Evolutionary conservation across 2,888 invertebrate species (phyloP), one percentile per base, ranked within the genome.

Genomic region (Augochlorella aurata): DNA sequence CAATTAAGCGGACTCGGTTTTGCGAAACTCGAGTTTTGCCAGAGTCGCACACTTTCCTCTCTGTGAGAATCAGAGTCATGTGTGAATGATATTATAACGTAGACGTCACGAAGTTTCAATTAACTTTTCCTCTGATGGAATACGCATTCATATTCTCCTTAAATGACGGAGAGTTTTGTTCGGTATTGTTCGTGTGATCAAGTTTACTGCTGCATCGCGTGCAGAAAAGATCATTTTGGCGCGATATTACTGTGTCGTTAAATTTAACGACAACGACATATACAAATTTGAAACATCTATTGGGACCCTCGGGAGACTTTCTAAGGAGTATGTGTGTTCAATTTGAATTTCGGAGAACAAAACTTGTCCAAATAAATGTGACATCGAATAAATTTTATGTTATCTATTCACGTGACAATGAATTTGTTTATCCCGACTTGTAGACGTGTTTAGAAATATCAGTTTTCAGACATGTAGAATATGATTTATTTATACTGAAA

Each of bases 21-120:
- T 86, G 79, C 85, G 83, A 86, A 86, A 82, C 77, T 76, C 70
- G 50, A 50, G 66, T 82, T 84, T 82, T 74, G 50, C 24, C 65
- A 47, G 44, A 38, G 71, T 81, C 68, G 49, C 54, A 21, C 74
- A 72, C 58, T 84, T 85, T 79, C 77, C 77, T 77, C 75, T 71
- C 61, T 24, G 65, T n/a, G 44, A 52, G 72, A 63, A 24, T 61
- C 70, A 12, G 38, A 63, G 29, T 63, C 70, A 14, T 16, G 58
- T 50, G 45, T 45, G 50, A 63, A 52, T 63, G 18, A 68, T 68
- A 45, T 18, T 71, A 38, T 18, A 18, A 63, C 44, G 16, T 16
- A 14, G 24, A n/a, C n/a, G 10, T 38, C n/a, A n/a, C 45, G 7
- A 38, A 16, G 4, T 10, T 58, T 61, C 44, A 21, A 4, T 14